phyloP scores from a whole-genome alignment of 2,113 vertebrate genomes.

The Tinamus guttatus region DNA sequence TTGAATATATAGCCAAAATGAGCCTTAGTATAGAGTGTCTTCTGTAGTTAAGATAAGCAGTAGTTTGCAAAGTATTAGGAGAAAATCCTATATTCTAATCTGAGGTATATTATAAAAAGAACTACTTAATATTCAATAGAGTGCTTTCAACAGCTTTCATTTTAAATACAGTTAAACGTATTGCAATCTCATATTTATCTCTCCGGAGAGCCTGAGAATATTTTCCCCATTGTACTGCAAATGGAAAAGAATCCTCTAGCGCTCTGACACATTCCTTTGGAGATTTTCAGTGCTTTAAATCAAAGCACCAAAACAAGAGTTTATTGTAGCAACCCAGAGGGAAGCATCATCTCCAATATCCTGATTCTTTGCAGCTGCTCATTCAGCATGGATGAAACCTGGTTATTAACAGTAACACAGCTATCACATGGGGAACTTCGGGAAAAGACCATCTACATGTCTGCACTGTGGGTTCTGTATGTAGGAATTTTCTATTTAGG shows the following conservation, averaged over 20 bases:
- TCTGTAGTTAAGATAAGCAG: conserved; percentile 55
- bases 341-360: conserved; percentile 58
- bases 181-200: conserved; percentile 63
- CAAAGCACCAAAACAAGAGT: conserved; percentile 71
- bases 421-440: conserved; percentile 32
- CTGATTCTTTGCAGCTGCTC: conserved; percentile 74
- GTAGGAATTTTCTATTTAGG: background rate
- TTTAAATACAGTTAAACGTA: conserved; percentile 65
- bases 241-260: conserved; percentile 67
- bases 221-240: conserved; percentile 75
- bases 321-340: conserved; percentile 70
- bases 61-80: conserved; percentile 51
- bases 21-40: conserved; percentile 8
- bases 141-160: conserved; percentile 7
- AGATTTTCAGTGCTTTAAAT: conserved; percentile 73
- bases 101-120: conserved; percentile 59
- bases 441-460: background rate
- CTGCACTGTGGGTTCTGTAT: background rate
- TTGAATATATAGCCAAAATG: conserved; percentile 56
- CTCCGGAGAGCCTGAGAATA: conserved; percentile 58
- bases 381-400: conserved; percentile 18
- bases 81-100: conserved; percentile 67
- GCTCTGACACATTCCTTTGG: conserved; percentile 53
- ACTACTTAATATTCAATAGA: conserved; percentile 70
- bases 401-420: conserved; percentile 49